Evolutionary conservation across 2,113 vertebrate genomes (phyloP).

Genomic region (Cavia aperea): DNA sequence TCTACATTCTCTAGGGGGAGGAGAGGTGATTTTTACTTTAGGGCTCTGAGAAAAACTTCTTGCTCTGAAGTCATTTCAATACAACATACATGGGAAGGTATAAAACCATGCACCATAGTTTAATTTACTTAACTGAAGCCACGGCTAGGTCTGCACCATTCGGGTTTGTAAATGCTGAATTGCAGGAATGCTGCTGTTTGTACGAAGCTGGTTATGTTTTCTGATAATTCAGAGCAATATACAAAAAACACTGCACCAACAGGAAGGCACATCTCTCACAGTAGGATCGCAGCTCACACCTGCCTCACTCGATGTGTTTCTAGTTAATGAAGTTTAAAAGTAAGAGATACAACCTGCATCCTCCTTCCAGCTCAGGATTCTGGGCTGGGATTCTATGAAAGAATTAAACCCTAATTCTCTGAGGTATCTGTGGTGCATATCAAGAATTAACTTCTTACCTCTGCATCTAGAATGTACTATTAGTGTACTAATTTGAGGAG

Average conservation of each 20-base stretch:
- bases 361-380: constrained; percentile 21
- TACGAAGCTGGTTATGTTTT: constrained; percentile 24
- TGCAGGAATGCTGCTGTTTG: constrained; percentile 16
- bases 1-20: background rate
- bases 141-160: background rate
- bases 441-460: constrained; percentile 15
- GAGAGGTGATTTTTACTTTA: constrained; percentile 24
- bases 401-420: constrained; percentile 11
- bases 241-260: background rate
- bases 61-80: constrained; percentile 52
- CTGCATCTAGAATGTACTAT: background rate
- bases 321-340: constrained; percentile 26
- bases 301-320: background rate
- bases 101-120: background rate
- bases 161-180: constrained; percentile 18
- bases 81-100: background rate
- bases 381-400: background rate
- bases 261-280: constrained; percentile 19
- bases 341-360: constrained; percentile 6
- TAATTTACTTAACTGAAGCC: constrained; percentile 13
- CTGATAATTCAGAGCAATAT: constrained; percentile 46
- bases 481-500: background rate
- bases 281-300: constrained; percentile 11
- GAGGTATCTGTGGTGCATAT: background rate
- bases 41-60: constrained; percentile 20